Conservation (phyloP, 2,113 vertebrate species). For the Promerops cafer region DNA sequence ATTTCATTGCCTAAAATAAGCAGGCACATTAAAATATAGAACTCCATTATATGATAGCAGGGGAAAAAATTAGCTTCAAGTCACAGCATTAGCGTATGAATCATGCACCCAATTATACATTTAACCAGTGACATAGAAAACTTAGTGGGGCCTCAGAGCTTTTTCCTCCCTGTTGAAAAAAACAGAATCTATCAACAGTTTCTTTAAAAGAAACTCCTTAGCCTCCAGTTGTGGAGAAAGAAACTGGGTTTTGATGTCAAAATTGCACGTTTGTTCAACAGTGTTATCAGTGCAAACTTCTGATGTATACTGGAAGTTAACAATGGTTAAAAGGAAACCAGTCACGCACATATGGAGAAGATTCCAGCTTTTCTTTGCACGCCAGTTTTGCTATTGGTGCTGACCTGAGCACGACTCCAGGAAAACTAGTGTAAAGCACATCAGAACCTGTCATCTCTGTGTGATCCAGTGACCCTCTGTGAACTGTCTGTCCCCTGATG, state of each 20-base stretch:
- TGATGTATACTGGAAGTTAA: neutral
- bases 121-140: neutral
- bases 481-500: neutral
- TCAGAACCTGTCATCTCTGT: neutral
- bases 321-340: neutral
- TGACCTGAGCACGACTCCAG: neutral
- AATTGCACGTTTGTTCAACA: neutral
- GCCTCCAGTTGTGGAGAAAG: neutral
- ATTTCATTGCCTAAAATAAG: neutral
- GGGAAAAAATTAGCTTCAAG: neutral
- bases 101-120: neutral
- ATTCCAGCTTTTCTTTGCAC: neutral
- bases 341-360: neutral
- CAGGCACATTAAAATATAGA: neutral
- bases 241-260: neutral
- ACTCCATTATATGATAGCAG: neutral
- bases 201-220: neutral
- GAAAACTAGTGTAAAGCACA: neutral
- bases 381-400: neutral
- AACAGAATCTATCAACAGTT: neutral
- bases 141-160: neutral
- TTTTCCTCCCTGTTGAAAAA: neutral
- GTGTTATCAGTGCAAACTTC: neutral
- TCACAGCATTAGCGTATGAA: neutral
- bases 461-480: neutral